Conservation (phyloP, 2,888 invertebrate species). For the Crocallis elinguaria region DNA sequence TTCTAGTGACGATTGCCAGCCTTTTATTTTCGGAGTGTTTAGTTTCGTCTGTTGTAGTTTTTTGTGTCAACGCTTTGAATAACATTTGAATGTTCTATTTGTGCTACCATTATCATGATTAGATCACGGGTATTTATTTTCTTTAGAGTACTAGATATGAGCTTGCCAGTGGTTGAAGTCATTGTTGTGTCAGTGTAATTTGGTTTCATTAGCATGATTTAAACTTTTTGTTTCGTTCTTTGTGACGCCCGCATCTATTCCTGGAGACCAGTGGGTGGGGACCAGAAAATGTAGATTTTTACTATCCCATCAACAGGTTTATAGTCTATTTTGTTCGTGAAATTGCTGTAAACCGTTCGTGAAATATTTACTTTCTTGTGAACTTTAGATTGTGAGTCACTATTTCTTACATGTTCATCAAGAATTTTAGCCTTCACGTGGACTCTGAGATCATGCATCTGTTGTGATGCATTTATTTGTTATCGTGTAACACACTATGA, state of each 20-base stretch:
- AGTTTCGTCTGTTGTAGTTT: conserved; percentile 48
- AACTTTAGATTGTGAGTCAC: conserved; percentile 21
- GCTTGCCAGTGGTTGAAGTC: conserved; percentile 36
- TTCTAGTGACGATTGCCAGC: conserved; percentile 55
- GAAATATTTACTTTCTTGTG: conserved; percentile 39
- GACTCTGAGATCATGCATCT: conserved; percentile 26
- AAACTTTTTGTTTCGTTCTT: conserved; percentile 60
- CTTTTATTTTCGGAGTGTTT: conserved; percentile 65
- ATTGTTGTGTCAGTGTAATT: conserved; percentile 56
- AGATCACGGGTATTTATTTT: conserved; percentile 9
- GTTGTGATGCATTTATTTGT: conserved; percentile 22
- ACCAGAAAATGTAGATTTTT: conserved; percentile 57
- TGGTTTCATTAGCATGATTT: conserved; percentile 65
- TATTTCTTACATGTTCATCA: conserved; percentile 12
- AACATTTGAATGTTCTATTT: conserved; percentile 39
- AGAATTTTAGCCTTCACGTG: conserved; percentile 20
- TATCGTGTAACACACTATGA: conserved; percentile 21
- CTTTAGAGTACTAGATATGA: not conserved
- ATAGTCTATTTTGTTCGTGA: conserved; percentile 51
- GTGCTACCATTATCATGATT: conserved; percentile 26
- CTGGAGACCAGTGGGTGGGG: conserved; percentile 67
- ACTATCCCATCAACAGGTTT: conserved; percentile 63
- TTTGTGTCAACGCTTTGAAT: conserved; percentile 57
- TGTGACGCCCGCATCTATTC: conserved; percentile 70
- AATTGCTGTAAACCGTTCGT: conserved; percentile 44